A percentile compares a stretch with the other conserved stretches of the same genome.
Conservation (phyloP, 2,113 vertebrate genomes). For the Archocentrus centrarchus region DNA sequence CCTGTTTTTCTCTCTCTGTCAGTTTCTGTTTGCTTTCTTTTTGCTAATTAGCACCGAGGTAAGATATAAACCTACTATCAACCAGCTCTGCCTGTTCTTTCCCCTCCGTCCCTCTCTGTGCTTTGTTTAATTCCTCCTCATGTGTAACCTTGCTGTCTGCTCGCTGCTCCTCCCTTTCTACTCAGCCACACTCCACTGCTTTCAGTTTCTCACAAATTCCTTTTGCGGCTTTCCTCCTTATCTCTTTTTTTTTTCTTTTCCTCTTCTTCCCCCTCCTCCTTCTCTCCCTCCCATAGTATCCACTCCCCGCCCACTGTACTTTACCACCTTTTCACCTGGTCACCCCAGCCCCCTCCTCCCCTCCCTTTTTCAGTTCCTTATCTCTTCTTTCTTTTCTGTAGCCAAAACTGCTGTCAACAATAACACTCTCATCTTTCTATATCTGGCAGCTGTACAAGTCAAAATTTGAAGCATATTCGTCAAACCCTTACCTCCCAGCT, state of each 20-base stretch:
- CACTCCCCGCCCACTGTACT: conserved; percentile 58
- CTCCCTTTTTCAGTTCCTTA: conserved; percentile 40
- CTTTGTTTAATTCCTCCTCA: conserved; percentile 48
- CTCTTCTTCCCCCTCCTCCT: background rate
- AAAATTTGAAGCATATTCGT: conserved; percentile 16
- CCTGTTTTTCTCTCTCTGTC: conserved; percentile 9
- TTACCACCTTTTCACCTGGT: conserved; percentile 58
- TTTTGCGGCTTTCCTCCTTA: conserved; percentile 55
- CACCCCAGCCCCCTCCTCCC: background rate
- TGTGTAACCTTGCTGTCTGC: conserved; percentile 64
- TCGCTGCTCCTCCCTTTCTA: conserved; percentile 70
- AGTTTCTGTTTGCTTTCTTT: conserved; percentile 47
- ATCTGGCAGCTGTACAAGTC: conserved; percentile 12
- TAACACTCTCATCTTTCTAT: conserved; percentile 16
- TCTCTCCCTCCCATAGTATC: conserved; percentile 28
- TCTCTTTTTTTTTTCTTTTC: conserved; percentile 31
- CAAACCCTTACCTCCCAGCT: background rate
- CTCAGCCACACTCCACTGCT: conserved; percentile 47
- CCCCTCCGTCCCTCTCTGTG: conserved; percentile 28
- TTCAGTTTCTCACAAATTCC: conserved; percentile 73
- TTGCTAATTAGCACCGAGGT: conserved; percentile 34
- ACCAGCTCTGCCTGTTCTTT: conserved; percentile 47
- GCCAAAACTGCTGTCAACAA: conserved; percentile 20
- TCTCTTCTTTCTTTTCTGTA: conserved; percentile 31
- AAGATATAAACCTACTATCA: conserved; percentile 28